Conservation (phyloP, 2,888 invertebrate species). For the Diachrysia chrysitis region DNA sequence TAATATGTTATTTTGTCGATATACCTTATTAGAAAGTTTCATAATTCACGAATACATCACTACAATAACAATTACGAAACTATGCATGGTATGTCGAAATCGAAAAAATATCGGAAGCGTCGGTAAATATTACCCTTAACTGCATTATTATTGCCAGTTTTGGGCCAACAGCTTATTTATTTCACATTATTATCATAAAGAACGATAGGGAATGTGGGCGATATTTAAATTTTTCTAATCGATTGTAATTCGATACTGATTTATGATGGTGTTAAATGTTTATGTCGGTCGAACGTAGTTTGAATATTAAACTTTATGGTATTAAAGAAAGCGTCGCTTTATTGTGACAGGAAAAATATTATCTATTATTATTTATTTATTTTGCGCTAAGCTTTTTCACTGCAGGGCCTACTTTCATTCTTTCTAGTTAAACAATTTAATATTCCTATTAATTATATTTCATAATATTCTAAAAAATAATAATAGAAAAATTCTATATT, state of each 20-base stretch:
- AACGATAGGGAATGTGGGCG: slow-evolving; percentile 50
- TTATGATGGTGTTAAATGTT: slow-evolving; percentile 49
- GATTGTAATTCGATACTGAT: slow-evolving; percentile 59
- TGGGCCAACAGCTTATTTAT: slow-evolving; percentile 25
- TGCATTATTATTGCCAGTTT: slow-evolving; percentile 18
- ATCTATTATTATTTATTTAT: no score
- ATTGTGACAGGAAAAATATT: background rate
- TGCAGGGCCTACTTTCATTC: no score
- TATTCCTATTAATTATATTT: no score
- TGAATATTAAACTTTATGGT: slow-evolving; percentile 9
- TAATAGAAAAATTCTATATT: no score
- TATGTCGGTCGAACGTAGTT: slow-evolving; percentile 22
- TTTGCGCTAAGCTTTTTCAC: no score
- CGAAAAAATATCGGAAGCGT: slow-evolving; percentile 26
- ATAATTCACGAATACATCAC: slow-evolving; percentile 7
- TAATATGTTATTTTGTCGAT: slow-evolving; percentile 14
- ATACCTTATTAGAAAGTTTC: slow-evolving; percentile 25
- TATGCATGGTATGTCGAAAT: slow-evolving; percentile 20
- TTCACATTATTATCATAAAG: slow-evolving; percentile 46
- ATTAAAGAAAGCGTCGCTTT: slow-evolving; percentile 22
- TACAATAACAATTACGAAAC: slow-evolving; percentile 6
- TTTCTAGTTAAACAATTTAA: no score
- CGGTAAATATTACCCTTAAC: slow-evolving; percentile 19
- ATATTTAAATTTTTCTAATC: slow-evolving; percentile 59
- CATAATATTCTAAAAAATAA: no score